phyloP scores from a whole-genome alignment of 2,797 vertebrate genomes.

The Galago senegalensis region DNA sequence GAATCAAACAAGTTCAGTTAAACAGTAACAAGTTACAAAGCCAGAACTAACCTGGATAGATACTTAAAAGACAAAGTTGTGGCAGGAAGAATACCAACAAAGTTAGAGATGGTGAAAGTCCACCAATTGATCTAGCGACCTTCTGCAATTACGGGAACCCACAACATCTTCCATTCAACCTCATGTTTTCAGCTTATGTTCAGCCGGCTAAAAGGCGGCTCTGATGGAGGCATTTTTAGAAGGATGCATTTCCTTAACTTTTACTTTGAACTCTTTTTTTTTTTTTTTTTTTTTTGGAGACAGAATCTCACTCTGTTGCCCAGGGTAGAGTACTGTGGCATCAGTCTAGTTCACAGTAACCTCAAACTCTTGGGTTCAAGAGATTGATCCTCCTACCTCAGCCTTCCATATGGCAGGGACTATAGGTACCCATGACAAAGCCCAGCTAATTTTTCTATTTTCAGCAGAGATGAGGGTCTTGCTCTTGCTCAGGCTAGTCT shows the following conservation, averaged over 20 bases:
- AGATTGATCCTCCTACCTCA: too few species aligned
- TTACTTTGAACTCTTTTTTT: too few species aligned
- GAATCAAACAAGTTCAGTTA: neutral
- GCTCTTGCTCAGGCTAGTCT: too few species aligned
- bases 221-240: neutral
- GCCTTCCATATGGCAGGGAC: too few species aligned
- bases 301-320: too few species aligned
- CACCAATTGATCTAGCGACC: fast-evolving
- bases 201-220: neutral
- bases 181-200: neutral
- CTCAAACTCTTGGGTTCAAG: too few species aligned
- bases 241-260: neutral
- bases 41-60: neutral
- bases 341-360: too few species aligned
- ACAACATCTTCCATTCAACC: neutral
- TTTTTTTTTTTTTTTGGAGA: too few species aligned
- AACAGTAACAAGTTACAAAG: conserved; percentile 11
- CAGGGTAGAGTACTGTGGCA: too few species aligned
- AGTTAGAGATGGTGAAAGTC: neutral
- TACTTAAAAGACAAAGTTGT: neutral
- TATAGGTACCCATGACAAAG: too few species aligned
- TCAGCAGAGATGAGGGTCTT: too few species aligned
- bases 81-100: neutral
- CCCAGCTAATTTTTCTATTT: too few species aligned
- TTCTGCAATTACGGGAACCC: neutral